A percentile compares a stretch with the other conserved stretches of the same genome.
phyloP scores from a whole-genome alignment of 2,797 vertebrate species.

The Pseudopleuronectes americanus region DNA sequence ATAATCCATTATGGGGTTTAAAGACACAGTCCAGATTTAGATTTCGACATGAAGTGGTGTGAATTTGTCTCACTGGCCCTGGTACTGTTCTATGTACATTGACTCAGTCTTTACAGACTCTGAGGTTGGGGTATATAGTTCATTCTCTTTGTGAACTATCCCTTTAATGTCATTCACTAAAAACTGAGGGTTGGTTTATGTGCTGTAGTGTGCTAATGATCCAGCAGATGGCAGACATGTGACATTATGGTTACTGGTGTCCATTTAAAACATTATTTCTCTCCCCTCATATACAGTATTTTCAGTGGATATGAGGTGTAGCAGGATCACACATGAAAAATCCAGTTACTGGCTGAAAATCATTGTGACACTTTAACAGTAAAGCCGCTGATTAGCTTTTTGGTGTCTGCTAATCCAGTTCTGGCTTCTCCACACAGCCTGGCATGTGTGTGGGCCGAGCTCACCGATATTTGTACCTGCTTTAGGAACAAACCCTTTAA shows the following conservation, averaged over 20 bases:
- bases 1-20: too few relatives aligned
- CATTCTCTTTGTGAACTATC: not conserved
- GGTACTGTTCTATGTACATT: not conserved
- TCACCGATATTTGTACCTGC: conserved; percentile 27
- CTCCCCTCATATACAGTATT: not conserved
- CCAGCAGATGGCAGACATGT: conserved; percentile 65
- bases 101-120: not conserved
- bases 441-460: conserved; percentile 35
- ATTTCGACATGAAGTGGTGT: too few relatives aligned
- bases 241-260: conserved; percentile 3
- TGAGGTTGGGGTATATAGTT: not conserved
- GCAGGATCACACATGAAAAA: not conserved
- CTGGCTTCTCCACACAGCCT: conserved; percentile 25
- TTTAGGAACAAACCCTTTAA: conserved; percentile 39
- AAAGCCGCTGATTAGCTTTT: conserved; percentile 7
- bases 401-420: conserved; percentile 36
- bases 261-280: not conserved
- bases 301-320: not conserved
- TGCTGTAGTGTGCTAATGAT: conserved; percentile 20
- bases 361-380: conserved; percentile 26
- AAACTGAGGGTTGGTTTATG: not conserved
- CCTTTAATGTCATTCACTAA: not conserved
- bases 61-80: too few relatives aligned
- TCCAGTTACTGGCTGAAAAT: conserved; percentile 1
- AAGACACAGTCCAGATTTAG: too few relatives aligned